These are phyloP conservation scores for Intellagama lesueurii DNA, from an alignment of 2,797 vertebrate species.

Conservation along the genomic window DNA sequence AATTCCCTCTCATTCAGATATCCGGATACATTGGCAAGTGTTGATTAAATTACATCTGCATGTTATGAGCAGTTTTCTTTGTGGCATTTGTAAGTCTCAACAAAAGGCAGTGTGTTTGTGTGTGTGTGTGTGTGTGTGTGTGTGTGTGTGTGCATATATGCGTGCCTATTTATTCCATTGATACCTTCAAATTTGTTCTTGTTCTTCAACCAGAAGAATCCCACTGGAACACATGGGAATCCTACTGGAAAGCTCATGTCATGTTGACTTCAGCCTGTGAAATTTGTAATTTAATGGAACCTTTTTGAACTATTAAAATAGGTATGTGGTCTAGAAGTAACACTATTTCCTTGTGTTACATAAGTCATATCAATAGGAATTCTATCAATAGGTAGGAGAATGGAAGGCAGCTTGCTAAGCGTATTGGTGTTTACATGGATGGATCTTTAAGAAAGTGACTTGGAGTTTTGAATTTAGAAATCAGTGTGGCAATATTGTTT, in stretches of 20 bases:
- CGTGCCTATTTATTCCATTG: not conserved
- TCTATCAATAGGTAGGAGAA: conserved; percentile 19
- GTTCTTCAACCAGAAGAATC: not conserved
- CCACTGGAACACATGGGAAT: not conserved
- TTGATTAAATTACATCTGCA: not conserved
- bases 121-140: not conserved
- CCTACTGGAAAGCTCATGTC: not conserved
- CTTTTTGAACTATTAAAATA: not conserved
- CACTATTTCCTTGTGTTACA: conserved; percentile 16
- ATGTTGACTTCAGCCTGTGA: not conserved
- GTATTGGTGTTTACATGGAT: not conserved
- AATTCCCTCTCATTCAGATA: not conserved
- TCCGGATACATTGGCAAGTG: not conserved
- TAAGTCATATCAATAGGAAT: not conserved
- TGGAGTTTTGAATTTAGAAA: not conserved
- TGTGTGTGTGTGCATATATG: too few relatives aligned
- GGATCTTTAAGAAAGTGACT: too few relatives aligned
- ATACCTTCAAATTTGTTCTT: not conserved
- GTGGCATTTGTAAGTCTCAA: not conserved
- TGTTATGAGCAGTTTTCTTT: not conserved
- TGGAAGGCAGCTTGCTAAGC: not conserved
- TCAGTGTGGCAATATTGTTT: not conserved
- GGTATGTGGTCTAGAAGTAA: not conserved
- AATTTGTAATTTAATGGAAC: not conserved
- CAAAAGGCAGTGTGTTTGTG: too few relatives aligned